phyloP scores from a whole-genome alignment of 2,113 vertebrate genomes.

The Psittacus erithacus region DNA sequence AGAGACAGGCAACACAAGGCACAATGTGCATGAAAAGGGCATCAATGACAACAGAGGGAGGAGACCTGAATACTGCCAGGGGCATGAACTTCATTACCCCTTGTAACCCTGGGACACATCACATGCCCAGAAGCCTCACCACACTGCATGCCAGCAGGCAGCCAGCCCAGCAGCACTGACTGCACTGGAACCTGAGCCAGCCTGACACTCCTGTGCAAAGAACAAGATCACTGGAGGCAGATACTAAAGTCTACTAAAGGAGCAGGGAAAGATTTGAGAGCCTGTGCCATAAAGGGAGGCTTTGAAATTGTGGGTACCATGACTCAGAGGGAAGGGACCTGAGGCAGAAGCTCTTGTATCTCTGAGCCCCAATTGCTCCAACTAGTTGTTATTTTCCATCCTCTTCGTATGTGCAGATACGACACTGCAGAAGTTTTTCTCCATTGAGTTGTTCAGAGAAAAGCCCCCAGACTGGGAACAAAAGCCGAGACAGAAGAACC shows the following conservation, averaged over 20 bases:
- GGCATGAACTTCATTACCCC: background rate
- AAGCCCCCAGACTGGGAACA: background rate
- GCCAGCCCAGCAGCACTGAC: background rate
- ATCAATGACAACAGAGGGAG: background rate
- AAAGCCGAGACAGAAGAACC: background rate
- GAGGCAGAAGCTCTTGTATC: background rate
- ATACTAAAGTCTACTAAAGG: background rate
- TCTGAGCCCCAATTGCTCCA: background rate
- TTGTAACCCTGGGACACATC: background rate
- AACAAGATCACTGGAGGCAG: background rate
- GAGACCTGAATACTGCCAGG: background rate
- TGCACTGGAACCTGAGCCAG: background rate
- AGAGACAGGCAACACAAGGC: background rate
- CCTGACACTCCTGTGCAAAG: background rate
- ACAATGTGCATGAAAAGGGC: background rate
- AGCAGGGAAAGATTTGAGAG: background rate
- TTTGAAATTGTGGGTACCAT: background rate
- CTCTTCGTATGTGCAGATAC: accelerated
- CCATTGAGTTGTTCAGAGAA: background rate
- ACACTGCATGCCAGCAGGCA: background rate
- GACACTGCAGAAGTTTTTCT: background rate
- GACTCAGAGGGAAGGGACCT: background rate
- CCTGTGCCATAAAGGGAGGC: background rate
- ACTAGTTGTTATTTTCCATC: background rate
- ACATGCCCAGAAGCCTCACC: background rate